Evolutionary conservation across 35 echinoderm and acorn worm genomes (phyloP).

Genomic region (Holothuria glaberrima): DNA sequence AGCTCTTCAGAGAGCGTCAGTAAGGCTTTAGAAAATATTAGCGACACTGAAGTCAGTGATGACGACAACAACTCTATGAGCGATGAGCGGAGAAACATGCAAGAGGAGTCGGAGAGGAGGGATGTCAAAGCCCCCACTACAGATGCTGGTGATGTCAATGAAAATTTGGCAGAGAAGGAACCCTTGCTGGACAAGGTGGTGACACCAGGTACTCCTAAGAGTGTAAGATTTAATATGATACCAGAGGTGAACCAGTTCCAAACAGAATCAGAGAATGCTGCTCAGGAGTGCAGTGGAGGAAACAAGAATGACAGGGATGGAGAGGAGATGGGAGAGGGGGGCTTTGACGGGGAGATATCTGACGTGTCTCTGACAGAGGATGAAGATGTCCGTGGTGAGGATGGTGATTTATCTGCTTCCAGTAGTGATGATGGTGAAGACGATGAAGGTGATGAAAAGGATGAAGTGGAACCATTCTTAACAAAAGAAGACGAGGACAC

Average conservation of each 20-base stretch:
- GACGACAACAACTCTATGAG: slow-evolving; percentile 50
- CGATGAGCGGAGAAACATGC: slow-evolving; percentile 19
- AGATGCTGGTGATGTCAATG: slow-evolving; percentile 21
- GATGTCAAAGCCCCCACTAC: not conserved
- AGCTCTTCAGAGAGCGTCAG: slow-evolving; percentile 54
- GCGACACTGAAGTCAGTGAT: slow-evolving; percentile 58
- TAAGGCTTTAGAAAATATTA: slow-evolving; percentile 44
- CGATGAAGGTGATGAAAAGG: slow-evolving; percentile 32
- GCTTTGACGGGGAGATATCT: slow-evolving; percentile 45
- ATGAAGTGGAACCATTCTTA: slow-evolving; percentile 54
- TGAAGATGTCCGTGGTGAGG: slow-evolving; percentile 61
- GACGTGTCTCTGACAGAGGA: slow-evolving; percentile 22
- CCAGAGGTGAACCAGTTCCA: slow-evolving; percentile 93
- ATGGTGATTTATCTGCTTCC: slow-evolving; percentile 50
- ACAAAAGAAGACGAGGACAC: not conserved
- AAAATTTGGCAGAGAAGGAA: slow-evolving; percentile 55
- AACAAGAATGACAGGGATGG: not conserved
- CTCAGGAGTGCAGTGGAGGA: not conserved
- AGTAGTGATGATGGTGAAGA: slow-evolving; percentile 70
- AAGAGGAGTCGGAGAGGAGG: not conserved
- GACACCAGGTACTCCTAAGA: slow-evolving; percentile 60
- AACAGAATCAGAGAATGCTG: slow-evolving; percentile 46
- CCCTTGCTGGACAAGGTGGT: slow-evolving; percentile 29
- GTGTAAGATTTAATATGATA: slow-evolving; percentile 94
- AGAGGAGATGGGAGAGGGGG: slow-evolving; percentile 59